Evolutionary conservation across 2,797 vertebrate species (phyloP), one percentile per base, ranked within the genome.

Genomic region (Smutsia temminckii): DNA sequence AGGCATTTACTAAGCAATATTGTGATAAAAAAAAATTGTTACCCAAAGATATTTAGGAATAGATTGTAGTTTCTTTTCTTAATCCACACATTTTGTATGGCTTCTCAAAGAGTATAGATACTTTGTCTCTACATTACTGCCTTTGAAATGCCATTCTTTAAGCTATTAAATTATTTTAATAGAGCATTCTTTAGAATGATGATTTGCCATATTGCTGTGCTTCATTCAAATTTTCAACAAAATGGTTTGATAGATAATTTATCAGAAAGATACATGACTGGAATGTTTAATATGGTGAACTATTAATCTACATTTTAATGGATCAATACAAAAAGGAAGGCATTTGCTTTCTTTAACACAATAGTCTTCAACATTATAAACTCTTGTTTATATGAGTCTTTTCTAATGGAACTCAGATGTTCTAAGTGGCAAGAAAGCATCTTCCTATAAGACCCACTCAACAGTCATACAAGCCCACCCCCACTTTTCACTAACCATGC

Each of bases 111-210:
- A 84, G 51, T 68, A 68, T 42, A n/a, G n/a, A 42, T 2, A 75
- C 8, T 42, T 83, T 75, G 34, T 79, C 78, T 68, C 29, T 94
- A 66, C 86, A 86, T 90, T 29, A 20, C 10, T 84, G 11, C 9
- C 57, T 95, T 0, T 78, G 74, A 93, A 96, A 74, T 90, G 20
- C 8, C 77, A 90, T 66, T 71, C 78, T 85, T 75, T 92, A 89
- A 79, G 17, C 55, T 85, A 85, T 69, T 75, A 88, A 17, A 89
- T 93, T 88, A 69, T 85, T 59, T 85, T 87, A 87, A 68, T 13
- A 78, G 51, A 66, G 66, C 91, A 81, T 21, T 53, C 5, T 75
- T 75, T 91, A 23, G 87, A 86, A 88, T 66, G 8, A 46, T 66
- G 20, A 66, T 83, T 81, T 95, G 17, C 63, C 55, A 89, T 72